phyloP scores from a whole-genome alignment of 2,888 invertebrate species.

The Hofmannophila pseudospretella region DNA sequence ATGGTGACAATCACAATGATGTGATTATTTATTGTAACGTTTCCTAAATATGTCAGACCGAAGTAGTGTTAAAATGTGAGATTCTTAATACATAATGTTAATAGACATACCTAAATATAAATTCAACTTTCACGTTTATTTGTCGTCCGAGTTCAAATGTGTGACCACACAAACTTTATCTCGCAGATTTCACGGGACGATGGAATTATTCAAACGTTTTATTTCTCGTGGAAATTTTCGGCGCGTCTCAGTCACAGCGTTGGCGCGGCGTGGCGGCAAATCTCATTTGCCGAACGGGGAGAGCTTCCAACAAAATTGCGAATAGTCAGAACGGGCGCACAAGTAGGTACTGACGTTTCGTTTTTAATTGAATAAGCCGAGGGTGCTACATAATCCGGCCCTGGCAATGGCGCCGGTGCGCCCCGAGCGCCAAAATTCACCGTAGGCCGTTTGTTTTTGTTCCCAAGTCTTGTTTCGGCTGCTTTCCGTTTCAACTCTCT shows the following conservation, averaged over 20 bases:
- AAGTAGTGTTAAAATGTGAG: too few relatives aligned
- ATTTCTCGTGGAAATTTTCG: slow-evolving; percentile 9
- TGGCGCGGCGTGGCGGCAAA: slow-evolving; percentile 20
- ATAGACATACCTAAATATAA: too few relatives aligned
- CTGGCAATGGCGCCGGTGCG: slow-evolving; percentile 18
- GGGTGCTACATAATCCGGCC: slow-evolving; percentile 55
- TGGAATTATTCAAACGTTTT: slow-evolving; percentile 7
- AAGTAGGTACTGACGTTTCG: slow-evolving; percentile 34
- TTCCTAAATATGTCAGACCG: too few relatives aligned
- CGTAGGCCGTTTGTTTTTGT: slow-evolving; percentile 50
- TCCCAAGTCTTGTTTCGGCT: slow-evolving; percentile 31
- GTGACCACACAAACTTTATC: too few relatives aligned
- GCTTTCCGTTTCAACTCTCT: slow-evolving; percentile 36
- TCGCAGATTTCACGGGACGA: neutral
- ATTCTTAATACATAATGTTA: too few relatives aligned
- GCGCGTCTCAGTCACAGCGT: slow-evolving; percentile 5
- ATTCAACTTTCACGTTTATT: too few relatives aligned
- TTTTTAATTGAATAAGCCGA: slow-evolving; percentile 64
- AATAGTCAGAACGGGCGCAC: slow-evolving; percentile 40
- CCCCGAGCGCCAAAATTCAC: slow-evolving; percentile 46
- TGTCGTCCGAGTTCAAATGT: too few relatives aligned
- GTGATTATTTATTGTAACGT: too few relatives aligned
- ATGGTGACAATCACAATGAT: too few relatives aligned
- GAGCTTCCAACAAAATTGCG: slow-evolving; percentile 40
- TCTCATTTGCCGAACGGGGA: slow-evolving; percentile 43